Percentiles rank a stretch among this genome's conserved stretches.
These are phyloP conservation scores for Plectrocnemia conspersa DNA, from an alignment of 1,140 invertebrate genomes.

Conservation along the genomic window DNA sequence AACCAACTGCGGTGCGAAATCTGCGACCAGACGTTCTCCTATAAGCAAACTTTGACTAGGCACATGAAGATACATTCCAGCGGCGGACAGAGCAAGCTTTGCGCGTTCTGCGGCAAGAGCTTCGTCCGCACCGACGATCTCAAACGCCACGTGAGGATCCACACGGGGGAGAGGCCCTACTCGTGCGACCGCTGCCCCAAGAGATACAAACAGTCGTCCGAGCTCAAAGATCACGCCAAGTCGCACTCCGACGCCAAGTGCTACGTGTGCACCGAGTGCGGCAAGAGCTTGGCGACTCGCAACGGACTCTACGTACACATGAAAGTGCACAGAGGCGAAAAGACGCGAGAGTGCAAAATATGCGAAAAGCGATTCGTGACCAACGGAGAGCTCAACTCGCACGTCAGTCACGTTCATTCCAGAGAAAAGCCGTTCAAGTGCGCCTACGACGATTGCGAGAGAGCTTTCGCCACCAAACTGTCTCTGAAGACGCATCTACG, in stretches of 20 bases:
- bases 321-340: slow-evolving; percentile 32
- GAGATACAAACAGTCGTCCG: slow-evolving; percentile 43
- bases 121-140: slow-evolving; percentile 35
- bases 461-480: slow-evolving; percentile 31
- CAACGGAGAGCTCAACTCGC: slow-evolving; percentile 47
- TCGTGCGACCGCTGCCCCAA: slow-evolving; percentile 44
- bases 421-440: slow-evolving; percentile 57
- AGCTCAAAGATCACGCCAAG: slow-evolving; percentile 55
- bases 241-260: slow-evolving; percentile 58
- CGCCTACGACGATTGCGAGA: slow-evolving; percentile 23
- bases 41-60: slow-evolving; percentile 40
- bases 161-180: slow-evolving; percentile 58
- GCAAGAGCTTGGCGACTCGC: slow-evolving; percentile 43
- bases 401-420: slow-evolving; percentile 45
- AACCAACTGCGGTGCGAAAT: slow-evolving; percentile 24
- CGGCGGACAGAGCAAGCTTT: slow-evolving; percentile 29
- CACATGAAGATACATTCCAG: slow-evolving; percentile 43
- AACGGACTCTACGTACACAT: slow-evolving; percentile 34
- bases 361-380: slow-evolving; percentile 32
- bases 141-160: slow-evolving; percentile 51
- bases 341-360: slow-evolving; percentile 30
- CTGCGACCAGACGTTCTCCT: slow-evolving; percentile 42
- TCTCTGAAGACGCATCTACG: slow-evolving; percentile 36
- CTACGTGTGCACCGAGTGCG: slow-evolving; percentile 58
- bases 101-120: slow-evolving; percentile 35